These are phyloP conservation scores for Melanchra persicariae DNA, from an alignment of 2,888 invertebrate genomes.

Conservation along the genomic window DNA sequence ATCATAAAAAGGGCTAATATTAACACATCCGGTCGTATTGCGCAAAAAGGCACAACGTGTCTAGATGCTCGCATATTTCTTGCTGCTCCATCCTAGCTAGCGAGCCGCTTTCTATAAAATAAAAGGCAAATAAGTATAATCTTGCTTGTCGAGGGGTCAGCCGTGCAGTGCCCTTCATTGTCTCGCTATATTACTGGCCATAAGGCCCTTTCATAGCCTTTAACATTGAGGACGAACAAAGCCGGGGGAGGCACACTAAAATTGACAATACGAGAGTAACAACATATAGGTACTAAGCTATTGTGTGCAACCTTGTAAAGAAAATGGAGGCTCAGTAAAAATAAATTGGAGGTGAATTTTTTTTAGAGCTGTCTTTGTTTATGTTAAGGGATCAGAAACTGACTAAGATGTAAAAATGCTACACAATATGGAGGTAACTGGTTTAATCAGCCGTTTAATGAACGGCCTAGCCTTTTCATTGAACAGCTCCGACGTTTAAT, in stretches of 20 bases:
- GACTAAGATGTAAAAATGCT: neutral
- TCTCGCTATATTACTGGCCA: constrained; percentile 73
- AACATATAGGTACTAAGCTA: constrained; percentile 64
- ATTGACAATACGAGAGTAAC: constrained; percentile 76
- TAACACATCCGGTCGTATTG: constrained; percentile 81
- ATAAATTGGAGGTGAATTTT: constrained; percentile 36
- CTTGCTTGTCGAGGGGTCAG: constrained; percentile 78
- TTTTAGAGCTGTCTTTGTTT: constrained; percentile 35
- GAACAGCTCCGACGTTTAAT: no score
- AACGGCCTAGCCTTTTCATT: no score
- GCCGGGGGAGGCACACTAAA: constrained; percentile 77
- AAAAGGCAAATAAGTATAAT: constrained; percentile 83
- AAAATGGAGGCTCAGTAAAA: constrained; percentile 26
- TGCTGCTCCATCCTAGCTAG: constrained; percentile 78
- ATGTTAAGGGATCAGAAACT: neutral
- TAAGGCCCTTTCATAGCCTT: constrained; percentile 65
- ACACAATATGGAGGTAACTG: neutral
- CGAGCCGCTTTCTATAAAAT: constrained; percentile 82
- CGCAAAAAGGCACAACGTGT: constrained; percentile 75
- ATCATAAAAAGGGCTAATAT: constrained; percentile 67
- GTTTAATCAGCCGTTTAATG: no score
- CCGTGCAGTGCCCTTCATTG: constrained; percentile 83
- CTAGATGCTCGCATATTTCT: constrained; percentile 70
- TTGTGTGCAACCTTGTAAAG: constrained; percentile 80
- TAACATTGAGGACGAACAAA: constrained; percentile 73